Percentiles rank a stretch among this genome's conserved stretches.
Evolutionary conservation across 2,797 vertebrate genomes (phyloP).

Genomic region (Smutsia gigantea): DNA sequence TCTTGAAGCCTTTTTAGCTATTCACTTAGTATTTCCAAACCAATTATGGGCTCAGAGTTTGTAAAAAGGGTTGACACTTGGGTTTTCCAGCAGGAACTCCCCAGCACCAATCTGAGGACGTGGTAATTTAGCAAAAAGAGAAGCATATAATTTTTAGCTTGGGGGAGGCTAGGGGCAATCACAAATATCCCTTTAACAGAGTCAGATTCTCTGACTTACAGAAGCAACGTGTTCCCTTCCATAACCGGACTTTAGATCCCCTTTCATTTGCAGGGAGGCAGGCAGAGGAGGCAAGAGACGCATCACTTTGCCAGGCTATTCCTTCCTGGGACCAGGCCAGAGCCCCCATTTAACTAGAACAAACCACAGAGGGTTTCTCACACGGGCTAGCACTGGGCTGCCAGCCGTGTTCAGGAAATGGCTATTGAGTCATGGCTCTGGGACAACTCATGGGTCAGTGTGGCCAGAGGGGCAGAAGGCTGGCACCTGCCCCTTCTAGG

Average conservation of each 20-base stretch:
- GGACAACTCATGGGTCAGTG: not conserved
- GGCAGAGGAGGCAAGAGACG: not conserved
- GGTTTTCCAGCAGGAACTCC: constrained; percentile 81
- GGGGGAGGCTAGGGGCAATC: constrained; percentile 84
- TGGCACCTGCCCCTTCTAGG: not conserved
- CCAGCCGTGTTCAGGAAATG: no score
- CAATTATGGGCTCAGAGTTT: constrained; percentile 84
- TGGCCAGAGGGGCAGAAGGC: not conserved
- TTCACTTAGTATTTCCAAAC: constrained; percentile 83
- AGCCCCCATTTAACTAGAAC: constrained; percentile 66
- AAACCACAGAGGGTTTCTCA: constrained; percentile 40
- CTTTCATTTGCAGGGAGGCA: constrained; percentile 77
- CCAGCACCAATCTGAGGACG: constrained; percentile 82
- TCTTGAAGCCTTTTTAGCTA: constrained; percentile 81
- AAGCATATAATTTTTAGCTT: constrained; percentile 84
- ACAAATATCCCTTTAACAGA: constrained; percentile 84
- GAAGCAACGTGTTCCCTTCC: constrained; percentile 75
- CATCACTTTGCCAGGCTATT: not conserved
- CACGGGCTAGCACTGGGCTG: not conserved
- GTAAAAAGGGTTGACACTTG: constrained; percentile 81
- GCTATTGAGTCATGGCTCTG: fast-evolving
- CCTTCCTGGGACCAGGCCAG: constrained; percentile 62
- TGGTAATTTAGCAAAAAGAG: constrained; percentile 86
- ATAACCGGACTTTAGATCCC: constrained; percentile 84
- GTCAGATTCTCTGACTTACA: constrained; percentile 84